phyloP scores from a whole-genome alignment of 1,140 invertebrate genomes.

The Pseudobourletiella spinata region DNA sequence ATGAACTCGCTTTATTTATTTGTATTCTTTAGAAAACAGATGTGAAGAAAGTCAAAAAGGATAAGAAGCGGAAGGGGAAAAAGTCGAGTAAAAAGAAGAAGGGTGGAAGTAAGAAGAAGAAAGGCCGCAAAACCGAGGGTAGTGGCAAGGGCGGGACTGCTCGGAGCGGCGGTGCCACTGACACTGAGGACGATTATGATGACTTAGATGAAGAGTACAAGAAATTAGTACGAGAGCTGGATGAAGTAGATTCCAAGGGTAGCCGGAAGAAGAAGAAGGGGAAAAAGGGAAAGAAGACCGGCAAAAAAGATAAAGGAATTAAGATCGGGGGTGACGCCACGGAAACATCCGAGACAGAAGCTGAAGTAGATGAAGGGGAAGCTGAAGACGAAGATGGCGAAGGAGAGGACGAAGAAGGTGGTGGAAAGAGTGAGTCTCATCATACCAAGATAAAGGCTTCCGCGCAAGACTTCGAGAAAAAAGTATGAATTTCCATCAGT shows the following conservation, averaged over 20 bases:
- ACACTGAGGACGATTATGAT: not conserved
- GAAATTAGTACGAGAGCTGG: not conserved
- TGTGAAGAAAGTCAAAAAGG: too few relatives aligned
- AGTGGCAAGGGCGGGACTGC: too few relatives aligned
- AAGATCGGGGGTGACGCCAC: not conserved
- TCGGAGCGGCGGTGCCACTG: too few relatives aligned
- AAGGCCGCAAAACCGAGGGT: conserved; percentile 7
- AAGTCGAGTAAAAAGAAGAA: conserved; percentile 1
- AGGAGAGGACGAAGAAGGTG: not conserved
- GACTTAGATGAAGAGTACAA: conserved; percentile 11
- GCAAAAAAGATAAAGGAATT: conserved; percentile 10
- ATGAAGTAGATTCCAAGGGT: not conserved
- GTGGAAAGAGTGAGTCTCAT: not conserved
- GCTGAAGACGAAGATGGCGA: not conserved
- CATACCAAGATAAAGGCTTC: too few relatives aligned
- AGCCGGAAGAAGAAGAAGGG: not conserved
- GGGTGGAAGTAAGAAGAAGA: conserved; percentile 12
- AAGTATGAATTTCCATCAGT: too few relatives aligned
- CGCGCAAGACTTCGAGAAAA: too few relatives aligned
- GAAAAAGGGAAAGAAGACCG: not conserved
- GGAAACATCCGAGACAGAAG: conserved; percentile 7
- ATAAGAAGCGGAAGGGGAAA: conserved; percentile 11
- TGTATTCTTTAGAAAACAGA: too few relatives aligned
- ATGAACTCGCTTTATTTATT: too few relatives aligned
- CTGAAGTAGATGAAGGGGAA: not conserved